These are phyloP conservation scores for Psephotus haematonotus DNA, from an alignment of 2,113 vertebrate genomes.

Conservation along the genomic window DNA sequence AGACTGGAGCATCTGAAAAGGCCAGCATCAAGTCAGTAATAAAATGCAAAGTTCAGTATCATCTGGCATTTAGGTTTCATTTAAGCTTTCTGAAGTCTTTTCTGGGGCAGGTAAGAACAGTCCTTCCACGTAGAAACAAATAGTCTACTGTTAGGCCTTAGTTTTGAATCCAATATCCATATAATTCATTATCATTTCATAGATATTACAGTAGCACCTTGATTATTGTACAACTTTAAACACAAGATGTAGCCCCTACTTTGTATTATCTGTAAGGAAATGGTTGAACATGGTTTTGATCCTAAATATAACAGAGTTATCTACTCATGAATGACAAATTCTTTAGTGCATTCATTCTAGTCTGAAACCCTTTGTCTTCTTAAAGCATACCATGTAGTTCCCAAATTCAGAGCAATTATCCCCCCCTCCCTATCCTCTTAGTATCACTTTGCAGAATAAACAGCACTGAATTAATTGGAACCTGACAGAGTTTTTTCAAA, in stretches of 20 bases:
- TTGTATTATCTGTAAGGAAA: not conserved
- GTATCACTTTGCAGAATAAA: not conserved
- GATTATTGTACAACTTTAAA: constrained; percentile 12
- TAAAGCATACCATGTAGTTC: not conserved
- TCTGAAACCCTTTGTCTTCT: not conserved
- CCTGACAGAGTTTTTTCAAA: not conserved
- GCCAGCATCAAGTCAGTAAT: not conserved
- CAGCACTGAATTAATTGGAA: not conserved
- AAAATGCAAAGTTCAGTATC: not conserved
- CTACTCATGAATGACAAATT: constrained; percentile 1
- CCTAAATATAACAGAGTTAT: constrained; percentile 4
- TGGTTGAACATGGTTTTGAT: not conserved
- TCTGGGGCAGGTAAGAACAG: not conserved
- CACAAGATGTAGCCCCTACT: not conserved
- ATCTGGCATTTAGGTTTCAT: not conserved
- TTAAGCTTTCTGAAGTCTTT: not conserved
- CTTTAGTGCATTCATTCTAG: not conserved
- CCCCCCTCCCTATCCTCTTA: not conserved
- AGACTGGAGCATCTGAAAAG: not conserved
- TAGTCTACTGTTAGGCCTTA: not conserved
- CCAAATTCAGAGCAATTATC: not conserved
- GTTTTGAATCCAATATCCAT: not conserved
- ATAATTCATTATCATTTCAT: not conserved
- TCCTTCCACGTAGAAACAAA: not conserved
- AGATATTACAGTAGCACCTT: constrained; percentile 35